These are phyloP conservation scores for Anguilla anguilla DNA, from an alignment of 2,797 vertebrate species.

Conservation along the genomic window DNA sequence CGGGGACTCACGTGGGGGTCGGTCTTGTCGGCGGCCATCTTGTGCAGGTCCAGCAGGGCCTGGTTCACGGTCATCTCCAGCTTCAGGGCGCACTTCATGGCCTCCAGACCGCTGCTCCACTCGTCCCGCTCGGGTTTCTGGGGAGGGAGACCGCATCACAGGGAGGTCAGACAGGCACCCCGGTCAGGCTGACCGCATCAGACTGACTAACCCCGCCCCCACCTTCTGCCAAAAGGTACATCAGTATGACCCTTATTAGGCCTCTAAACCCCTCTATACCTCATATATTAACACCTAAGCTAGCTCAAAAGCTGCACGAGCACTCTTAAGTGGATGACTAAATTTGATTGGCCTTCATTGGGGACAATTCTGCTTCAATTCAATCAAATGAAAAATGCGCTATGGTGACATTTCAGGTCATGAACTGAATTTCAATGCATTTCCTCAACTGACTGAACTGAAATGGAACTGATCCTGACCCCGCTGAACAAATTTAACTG, in stretches of 20 bases:
- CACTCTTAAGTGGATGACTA: background rate
- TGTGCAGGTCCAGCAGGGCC: conserved; percentile 83
- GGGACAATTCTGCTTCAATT: no score
- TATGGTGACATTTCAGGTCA: no score
- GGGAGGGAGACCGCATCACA: background rate
- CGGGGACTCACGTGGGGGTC: conserved; percentile 79
- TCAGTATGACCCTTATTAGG: background rate
- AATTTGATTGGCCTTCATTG: background rate
- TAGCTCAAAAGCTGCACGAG: background rate
- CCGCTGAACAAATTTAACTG: no score
- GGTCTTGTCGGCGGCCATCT: conserved; percentile 69
- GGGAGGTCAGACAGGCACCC: background rate
- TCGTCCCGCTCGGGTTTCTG: conserved; percentile 91
- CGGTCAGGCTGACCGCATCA: background rate
- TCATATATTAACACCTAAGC: background rate
- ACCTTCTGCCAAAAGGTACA: background rate
- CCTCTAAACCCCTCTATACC: background rate
- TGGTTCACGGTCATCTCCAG: conserved; percentile 92
- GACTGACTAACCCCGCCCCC: background rate
- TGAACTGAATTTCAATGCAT: no score
- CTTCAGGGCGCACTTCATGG: conserved; percentile 85
- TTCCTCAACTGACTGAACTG: no score
- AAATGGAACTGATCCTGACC: no score
- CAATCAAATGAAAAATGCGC: no score
- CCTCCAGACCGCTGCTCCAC: conserved; percentile 89